Percentiles rank a stretch among this genome's conserved stretches.
Conservation (phyloP, 2,888 invertebrate species). For the Tholera decimalis region DNA sequence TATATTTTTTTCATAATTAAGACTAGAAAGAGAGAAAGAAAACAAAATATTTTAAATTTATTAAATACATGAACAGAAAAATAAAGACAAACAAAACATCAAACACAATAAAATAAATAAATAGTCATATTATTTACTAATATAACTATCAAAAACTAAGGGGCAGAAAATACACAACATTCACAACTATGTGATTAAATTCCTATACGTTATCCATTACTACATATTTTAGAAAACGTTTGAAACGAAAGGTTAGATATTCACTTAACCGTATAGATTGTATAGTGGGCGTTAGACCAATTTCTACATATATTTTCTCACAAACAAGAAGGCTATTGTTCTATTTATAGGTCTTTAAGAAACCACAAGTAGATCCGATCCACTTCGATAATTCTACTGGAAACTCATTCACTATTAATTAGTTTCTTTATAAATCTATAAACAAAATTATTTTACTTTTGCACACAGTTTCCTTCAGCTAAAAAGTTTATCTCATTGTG, state of each 20-base stretch:
- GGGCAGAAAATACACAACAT: conserved; percentile 6
- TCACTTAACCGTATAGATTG: conserved; percentile 4
- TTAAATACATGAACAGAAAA: not conserved
- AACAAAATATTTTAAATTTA: too few relatives aligned
- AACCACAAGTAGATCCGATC: not conserved
- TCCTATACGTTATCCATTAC: not conserved
- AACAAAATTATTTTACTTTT: not conserved
- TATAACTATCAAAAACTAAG: too few relatives aligned
- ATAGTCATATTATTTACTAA: too few relatives aligned
- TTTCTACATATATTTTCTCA: not conserved
- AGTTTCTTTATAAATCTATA: not conserved
- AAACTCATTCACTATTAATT: not conserved
- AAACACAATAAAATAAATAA: too few relatives aligned
- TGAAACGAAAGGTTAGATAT: not conserved
- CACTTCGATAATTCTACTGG: not conserved
- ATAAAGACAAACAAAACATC: too few relatives aligned
- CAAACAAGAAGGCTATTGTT: not conserved
- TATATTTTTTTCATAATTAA: too few relatives aligned
- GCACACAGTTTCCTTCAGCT: too few relatives aligned
- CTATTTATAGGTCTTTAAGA: not conserved
- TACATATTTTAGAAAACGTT: conserved; percentile 1
- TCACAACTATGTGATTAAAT: not conserved
- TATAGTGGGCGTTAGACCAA: not conserved
- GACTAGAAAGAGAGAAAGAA: too few relatives aligned
- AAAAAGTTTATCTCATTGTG: too few relatives aligned